Evolutionary conservation across 2,113 vertebrate genomes (phyloP).

Genomic region (Tyrannus savana): DNA sequence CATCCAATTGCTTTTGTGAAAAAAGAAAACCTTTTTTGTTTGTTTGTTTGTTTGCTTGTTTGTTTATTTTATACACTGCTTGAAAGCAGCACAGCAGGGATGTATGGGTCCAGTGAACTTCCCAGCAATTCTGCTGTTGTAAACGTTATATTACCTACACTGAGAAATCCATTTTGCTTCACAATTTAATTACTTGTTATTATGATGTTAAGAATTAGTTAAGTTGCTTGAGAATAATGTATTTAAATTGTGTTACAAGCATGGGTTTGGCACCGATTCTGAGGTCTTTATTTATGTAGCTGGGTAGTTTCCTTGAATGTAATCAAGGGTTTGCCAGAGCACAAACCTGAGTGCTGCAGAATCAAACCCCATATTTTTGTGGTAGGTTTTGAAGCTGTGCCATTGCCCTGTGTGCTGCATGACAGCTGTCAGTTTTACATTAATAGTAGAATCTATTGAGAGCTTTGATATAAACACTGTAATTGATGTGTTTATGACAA

Average conservation of each 20-base stretch:
- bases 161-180: neutral
- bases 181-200: neutral
- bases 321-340: neutral
- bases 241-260: neutral
- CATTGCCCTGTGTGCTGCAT: neutral
- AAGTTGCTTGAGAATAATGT: neutral
- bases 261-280: neutral
- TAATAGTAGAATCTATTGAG: neutral
- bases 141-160: neutral
- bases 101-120: neutral
- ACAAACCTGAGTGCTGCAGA: neutral
- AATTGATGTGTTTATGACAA: conserved; percentile 31
- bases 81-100: no score
- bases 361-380: neutral
- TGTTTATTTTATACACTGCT: neutral
- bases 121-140: neutral
- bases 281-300: neutral
- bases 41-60: no score
- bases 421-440: conserved; percentile 28
- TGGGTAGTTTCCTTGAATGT: neutral
- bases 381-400: neutral
- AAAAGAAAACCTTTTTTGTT: neutral
- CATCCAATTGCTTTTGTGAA: neutral
- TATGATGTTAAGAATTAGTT: neutral
- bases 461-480: neutral